These are phyloP conservation scores for Pristionchus mayeri DNA, from an alignment of 2,888 invertebrate species.

Conservation along the genomic window DNA sequence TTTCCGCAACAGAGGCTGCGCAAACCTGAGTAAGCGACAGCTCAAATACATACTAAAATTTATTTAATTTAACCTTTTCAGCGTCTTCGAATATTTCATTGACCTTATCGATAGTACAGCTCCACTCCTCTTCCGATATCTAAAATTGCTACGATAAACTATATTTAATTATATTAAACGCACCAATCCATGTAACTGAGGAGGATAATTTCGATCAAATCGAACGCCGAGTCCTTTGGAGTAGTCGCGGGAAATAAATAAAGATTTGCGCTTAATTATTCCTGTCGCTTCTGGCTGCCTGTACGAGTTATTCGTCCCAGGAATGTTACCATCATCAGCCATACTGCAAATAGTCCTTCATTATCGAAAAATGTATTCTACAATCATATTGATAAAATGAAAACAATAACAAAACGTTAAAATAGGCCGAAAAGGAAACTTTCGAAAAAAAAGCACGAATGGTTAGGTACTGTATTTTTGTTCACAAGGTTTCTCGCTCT, in stretches of 20 bases:
- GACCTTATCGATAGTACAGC: slow-evolving; percentile 39
- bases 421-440: slow-evolving; percentile 23
- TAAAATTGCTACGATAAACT: not conserved
- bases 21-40: slow-evolving; percentile 19
- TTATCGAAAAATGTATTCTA: not conserved
- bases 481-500: no score
- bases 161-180: not conserved
- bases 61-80: slow-evolving; percentile 11
- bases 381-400: not conserved
- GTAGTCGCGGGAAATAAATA: slow-evolving; percentile 46
- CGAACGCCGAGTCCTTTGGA: slow-evolving; percentile 48
- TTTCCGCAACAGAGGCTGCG: slow-evolving; percentile 41
- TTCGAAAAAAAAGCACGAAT: not conserved
- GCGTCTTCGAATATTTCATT: slow-evolving; percentile 48
- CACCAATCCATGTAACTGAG: slow-evolving; percentile 31
- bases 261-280: not conserved
- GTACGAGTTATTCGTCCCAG: slow-evolving; percentile 21
- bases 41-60: not conserved
- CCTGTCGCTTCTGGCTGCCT: not conserved
- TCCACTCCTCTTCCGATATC: slow-evolving; percentile 48
- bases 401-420: not conserved
- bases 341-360: slow-evolving; percentile 1
- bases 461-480: no score
- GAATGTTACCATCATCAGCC: slow-evolving; percentile 33
- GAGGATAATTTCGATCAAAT: slow-evolving; percentile 43